Evolutionary conservation across 2,888 invertebrate genomes (phyloP).

Genomic region (Rosalia funebris): DNA sequence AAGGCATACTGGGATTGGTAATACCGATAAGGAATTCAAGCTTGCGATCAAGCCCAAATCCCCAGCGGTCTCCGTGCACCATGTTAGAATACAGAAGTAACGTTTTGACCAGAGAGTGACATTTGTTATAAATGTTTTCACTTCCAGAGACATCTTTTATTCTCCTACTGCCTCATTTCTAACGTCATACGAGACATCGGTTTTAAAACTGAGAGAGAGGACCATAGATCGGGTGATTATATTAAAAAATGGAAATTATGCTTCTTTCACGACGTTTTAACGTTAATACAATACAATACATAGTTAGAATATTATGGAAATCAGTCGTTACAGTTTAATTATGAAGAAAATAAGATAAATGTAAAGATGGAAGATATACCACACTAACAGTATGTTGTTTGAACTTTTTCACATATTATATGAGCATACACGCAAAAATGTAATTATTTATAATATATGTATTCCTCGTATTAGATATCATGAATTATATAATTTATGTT

Average conservation of each 20-base stretch:
- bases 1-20: constrained; percentile 54
- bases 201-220: constrained; percentile 33
- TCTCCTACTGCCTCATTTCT: constrained; percentile 48
- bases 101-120: constrained; percentile 53
- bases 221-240: constrained; percentile 1
- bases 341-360: too few species aligned
- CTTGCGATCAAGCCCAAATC: constrained; percentile 51
- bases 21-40: constrained; percentile 60
- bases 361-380: too few species aligned
- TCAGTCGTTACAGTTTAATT: too few species aligned
- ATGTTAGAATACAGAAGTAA: constrained; percentile 55
- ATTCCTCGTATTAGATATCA: too few species aligned
- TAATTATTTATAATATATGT: too few species aligned
- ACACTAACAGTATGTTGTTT: too few species aligned
- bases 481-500: too few species aligned
- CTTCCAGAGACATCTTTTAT: constrained; percentile 49
- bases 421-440: too few species aligned
- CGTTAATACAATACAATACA: too few species aligned
- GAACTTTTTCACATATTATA: too few species aligned
- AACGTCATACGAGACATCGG: constrained; percentile 43
- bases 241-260: not conserved
- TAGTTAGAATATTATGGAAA: too few species aligned
- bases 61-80: constrained; percentile 42
- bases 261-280: too few species aligned
- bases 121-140: constrained; percentile 57